Percentiles rank a stretch among this genome's conserved stretches.
phyloP scores from a whole-genome alignment of 1,140 invertebrate species.

The Brachionus calyciflorus region DNA sequence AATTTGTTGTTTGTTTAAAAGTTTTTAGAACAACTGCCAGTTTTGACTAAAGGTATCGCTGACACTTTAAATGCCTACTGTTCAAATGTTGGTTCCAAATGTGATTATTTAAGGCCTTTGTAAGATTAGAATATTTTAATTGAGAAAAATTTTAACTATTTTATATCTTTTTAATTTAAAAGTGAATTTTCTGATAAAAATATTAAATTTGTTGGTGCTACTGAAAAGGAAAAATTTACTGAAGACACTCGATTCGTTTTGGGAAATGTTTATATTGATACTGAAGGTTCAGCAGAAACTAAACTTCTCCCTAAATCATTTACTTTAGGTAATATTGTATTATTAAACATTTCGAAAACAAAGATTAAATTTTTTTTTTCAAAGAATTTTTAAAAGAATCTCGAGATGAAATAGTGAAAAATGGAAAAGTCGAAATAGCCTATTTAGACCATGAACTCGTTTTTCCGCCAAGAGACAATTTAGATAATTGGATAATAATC shows the following conservation, averaged over 20 bases:
- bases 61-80: constrained; percentile 4
- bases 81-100: neutral
- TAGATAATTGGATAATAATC: constrained; percentile 39
- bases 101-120: neutral
- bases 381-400: constrained; percentile 25
- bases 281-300: constrained; percentile 5
- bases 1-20: neutral
- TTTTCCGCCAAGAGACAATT: constrained; percentile 18
- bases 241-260: constrained; percentile 16
- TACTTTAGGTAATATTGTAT: neutral
- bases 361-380: neutral
- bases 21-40: neutral
- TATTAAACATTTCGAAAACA: neutral
- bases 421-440: constrained; percentile 30
- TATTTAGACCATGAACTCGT: constrained; percentile 28
- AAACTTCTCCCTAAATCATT: neutral
- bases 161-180: neutral
- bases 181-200: constrained; percentile 12
- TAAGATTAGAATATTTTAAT: neutral
- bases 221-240: constrained; percentile 17
- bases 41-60: constrained; percentile 5
- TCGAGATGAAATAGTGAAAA: constrained; percentile 18
- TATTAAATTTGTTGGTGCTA: neutral
- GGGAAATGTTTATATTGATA: constrained; percentile 11
- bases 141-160: neutral